Evolutionary conservation across 1,140 invertebrate species (phyloP).

Genomic region (Brachionus plicatilis): DNA sequence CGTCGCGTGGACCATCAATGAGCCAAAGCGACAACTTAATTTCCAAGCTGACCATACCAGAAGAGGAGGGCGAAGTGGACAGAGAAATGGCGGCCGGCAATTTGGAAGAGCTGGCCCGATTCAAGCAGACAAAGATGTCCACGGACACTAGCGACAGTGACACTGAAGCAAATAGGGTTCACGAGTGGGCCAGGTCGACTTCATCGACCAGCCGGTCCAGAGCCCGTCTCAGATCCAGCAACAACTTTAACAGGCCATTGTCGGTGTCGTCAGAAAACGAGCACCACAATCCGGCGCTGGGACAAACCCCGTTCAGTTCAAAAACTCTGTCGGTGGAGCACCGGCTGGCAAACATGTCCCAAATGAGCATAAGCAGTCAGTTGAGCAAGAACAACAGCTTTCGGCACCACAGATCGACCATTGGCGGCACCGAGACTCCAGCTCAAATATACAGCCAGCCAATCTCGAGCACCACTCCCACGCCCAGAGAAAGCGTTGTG

Average conservation of each 20-base stretch:
- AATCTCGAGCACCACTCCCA: conserved; percentile 1
- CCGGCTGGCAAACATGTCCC: conserved; percentile 19
- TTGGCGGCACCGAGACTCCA: neutral
- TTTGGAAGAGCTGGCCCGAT: neutral
- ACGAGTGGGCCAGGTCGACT: neutral
- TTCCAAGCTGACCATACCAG: conserved; percentile 1
- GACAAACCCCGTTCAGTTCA: neutral
- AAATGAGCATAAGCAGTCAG: conserved; percentile 30
- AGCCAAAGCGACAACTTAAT: neutral
- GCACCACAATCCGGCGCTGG: neutral
- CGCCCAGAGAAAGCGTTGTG: conserved; percentile 15
- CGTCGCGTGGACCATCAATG: neutral
- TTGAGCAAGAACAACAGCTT: conserved; percentile 31
- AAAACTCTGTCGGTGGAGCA: conserved; percentile 27
- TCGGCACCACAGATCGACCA: neutral
- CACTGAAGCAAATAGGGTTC: neutral
- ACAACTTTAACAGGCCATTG: neutral
- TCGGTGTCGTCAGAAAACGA: neutral
- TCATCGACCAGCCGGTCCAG: neutral
- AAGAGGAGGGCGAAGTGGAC: neutral
- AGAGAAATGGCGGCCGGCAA: neutral
- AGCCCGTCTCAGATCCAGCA: neutral
- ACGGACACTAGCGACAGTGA: conserved; percentile 4
- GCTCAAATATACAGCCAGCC: neutral
- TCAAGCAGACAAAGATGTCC: neutral